Evolutionary conservation across 92 coral and sea anemone species (phyloP).

Genomic region (Isaurus tuberculatus): DNA sequence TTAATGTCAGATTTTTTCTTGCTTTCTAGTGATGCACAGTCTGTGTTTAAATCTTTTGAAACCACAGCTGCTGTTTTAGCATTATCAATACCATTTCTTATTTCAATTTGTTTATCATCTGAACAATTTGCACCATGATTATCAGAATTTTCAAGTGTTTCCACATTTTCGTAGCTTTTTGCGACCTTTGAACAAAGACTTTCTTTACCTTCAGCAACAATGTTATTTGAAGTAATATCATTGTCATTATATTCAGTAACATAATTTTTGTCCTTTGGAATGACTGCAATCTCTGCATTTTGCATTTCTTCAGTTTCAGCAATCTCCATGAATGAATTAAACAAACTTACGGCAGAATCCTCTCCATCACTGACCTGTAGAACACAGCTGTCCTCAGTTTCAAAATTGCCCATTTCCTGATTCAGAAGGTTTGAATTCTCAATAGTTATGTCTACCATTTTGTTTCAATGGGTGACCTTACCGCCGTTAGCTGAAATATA

Average conservation of each 20-base stretch:
- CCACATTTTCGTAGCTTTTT: background rate
- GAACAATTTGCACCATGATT: background rate
- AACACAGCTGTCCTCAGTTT: background rate
- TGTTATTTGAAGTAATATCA: background rate
- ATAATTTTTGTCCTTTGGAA: background rate
- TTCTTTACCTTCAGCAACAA: background rate
- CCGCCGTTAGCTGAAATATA: too few relatives aligned
- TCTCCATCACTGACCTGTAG: constrained; percentile 38
- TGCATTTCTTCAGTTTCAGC: constrained; percentile 66
- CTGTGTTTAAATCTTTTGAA: background rate
- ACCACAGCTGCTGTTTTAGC: background rate
- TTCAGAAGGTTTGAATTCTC: constrained; percentile 1
- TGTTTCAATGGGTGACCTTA: too few relatives aligned
- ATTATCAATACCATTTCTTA: background rate
- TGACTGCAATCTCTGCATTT: constrained; percentile 21
- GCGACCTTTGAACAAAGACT: background rate
- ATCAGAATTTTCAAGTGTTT: background rate
- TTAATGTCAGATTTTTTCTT: constrained; percentile 8
- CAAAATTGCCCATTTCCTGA: constrained; percentile 1
- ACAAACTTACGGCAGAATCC: constrained; percentile 71
- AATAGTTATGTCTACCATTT: constrained; percentile 18
- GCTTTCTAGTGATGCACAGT: background rate
- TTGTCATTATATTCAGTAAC: background rate
- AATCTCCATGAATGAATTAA: constrained; percentile 92
- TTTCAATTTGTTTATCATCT: background rate